These are phyloP conservation scores for Matsumurasca onukii DNA, from an alignment of 1,140 invertebrate species.

Conservation along the genomic window DNA sequence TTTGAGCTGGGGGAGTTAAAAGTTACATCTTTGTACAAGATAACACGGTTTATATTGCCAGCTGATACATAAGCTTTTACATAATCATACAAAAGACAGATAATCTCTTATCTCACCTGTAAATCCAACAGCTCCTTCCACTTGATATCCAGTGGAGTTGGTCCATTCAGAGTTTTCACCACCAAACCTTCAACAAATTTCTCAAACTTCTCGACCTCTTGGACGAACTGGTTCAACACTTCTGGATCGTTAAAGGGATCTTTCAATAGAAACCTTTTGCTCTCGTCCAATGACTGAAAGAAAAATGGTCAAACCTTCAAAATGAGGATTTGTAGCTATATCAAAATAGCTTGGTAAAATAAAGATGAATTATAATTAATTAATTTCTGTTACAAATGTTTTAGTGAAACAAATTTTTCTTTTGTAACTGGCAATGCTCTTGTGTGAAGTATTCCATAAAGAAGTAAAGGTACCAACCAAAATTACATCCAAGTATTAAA, in stretches of 20 bases:
- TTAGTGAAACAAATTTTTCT: no score
- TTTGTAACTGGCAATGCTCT: no score
- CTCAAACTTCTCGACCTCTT: constrained; percentile 85
- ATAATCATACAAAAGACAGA: no score
- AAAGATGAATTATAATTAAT: neutral
- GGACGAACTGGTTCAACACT: constrained; percentile 73
- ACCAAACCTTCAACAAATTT: constrained; percentile 79
- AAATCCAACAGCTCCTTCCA: constrained; percentile 83
- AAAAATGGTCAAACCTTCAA: neutral
- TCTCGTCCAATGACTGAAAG: constrained; percentile 20
- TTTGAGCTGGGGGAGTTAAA: no score
- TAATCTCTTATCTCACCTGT: constrained; percentile 55
- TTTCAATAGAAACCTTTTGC: constrained; percentile 32
- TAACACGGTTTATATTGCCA: no score
- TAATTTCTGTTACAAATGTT: no score
- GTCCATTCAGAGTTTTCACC: constrained; percentile 76
- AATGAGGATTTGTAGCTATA: neutral
- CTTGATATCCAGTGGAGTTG: constrained; percentile 81
- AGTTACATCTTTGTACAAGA: no score
- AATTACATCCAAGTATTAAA: no score
- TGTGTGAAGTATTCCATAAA: no score
- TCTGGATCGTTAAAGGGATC: constrained; percentile 57
- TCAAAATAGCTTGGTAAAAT: neutral
- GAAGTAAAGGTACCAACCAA: no score
- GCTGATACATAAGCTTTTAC: no score